Evolutionary conservation across 2,797 vertebrate genomes (phyloP).

Genomic region (Valencia hispanica): DNA sequence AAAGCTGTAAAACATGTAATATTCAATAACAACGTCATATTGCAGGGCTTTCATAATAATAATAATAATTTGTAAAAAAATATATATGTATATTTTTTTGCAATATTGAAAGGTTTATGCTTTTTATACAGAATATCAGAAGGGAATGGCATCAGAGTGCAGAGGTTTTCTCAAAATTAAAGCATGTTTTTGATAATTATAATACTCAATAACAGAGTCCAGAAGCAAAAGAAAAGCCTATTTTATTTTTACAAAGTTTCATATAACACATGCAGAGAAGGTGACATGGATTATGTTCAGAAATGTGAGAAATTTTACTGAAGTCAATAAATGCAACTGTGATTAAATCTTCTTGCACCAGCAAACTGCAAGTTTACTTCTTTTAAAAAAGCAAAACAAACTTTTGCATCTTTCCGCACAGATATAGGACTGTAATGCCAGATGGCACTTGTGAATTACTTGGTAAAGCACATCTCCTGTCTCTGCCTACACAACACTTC

Average conservation of each 20-base stretch:
- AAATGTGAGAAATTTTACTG: constrained; percentile 10
- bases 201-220: background rate
- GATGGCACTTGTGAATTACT: constrained; percentile 53
- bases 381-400: constrained; percentile 17
- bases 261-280: background rate
- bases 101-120: background rate
- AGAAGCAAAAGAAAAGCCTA: background rate
- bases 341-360: background rate
- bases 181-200: constrained; percentile 11
- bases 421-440: constrained; percentile 33
- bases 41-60: constrained; percentile 13
- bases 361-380: background rate
- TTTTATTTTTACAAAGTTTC: background rate
- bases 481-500: constrained; percentile 47
- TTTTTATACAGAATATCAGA: constrained; percentile 21
- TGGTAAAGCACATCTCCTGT: constrained; percentile 45
- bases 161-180: background rate
- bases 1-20: background rate
- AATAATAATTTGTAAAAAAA: constrained; percentile 9
- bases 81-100: background rate
- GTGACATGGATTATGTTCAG: no score
- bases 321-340: constrained; percentile 13
- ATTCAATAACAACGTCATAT: constrained; percentile 11
- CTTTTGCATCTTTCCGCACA: constrained; percentile 31
- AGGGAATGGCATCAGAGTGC: background rate